phyloP scores from a whole-genome alignment of 2,797 vertebrate species.

The Pantherophis alleghaniensis region DNA sequence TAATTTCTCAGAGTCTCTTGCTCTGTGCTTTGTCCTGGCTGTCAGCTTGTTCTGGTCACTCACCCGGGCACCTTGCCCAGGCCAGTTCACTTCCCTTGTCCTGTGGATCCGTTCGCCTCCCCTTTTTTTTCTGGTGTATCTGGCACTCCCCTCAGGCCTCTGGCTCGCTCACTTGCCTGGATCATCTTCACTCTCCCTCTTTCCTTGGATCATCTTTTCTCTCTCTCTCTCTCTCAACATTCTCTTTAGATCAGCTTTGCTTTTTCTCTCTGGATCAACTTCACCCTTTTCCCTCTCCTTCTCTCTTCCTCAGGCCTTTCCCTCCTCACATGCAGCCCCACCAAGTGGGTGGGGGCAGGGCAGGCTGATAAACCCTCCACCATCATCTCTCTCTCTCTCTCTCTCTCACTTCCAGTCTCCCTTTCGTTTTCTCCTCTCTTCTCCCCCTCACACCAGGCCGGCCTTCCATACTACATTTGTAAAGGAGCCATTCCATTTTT shows the following conservation, averaged over 20 bases:
- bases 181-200: too few relatives aligned
- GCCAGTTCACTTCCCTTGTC: neutral
- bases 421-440: neutral
- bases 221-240: too few relatives aligned
- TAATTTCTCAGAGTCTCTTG: neutral
- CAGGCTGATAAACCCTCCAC: neutral
- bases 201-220: too few relatives aligned
- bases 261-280: neutral
- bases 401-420: neutral
- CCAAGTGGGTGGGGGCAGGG: too few relatives aligned
- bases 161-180: too few relatives aligned
- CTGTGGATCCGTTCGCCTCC: neutral
- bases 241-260: neutral
- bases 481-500: neutral
- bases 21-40: neutral
- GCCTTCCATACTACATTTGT: neutral
- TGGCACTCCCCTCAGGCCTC: too few relatives aligned
- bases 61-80: rapidly evolving
- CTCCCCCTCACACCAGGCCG: neutral
- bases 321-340: too few relatives aligned
- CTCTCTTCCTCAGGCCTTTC: neutral
- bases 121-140: neutral
- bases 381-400: too few relatives aligned
- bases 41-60: neutral
- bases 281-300: neutral